Evolutionary conservation across 1,140 invertebrate species (phyloP).

Genomic region (honey bee (Apis mellifera)): Amel_HAv3.1 CM009937.2:987501-988000

Average conservation of each 20-base stretch:
- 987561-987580: slow-evolving; percentile 24
- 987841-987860: slow-evolving; percentile 48
- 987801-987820: slow-evolving; percentile 54
- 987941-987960: too few species aligned
- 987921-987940: background rate
- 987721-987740: slow-evolving; percentile 79
- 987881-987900: slow-evolving; percentile 30
- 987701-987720: slow-evolving; percentile 57
- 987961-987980: background rate
- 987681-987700: slow-evolving; percentile 45
- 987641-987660: slow-evolving; percentile 46
- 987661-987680: slow-evolving; percentile 53
- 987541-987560: slow-evolving; percentile 11
- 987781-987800: slow-evolving; percentile 75
- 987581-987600: slow-evolving; percentile 30
- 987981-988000: background rate
- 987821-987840: slow-evolving; percentile 50
- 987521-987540: too few species aligned
- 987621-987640: slow-evolving; percentile 3
- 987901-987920: slow-evolving; percentile 9
- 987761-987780: slow-evolving; percentile 78
- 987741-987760: slow-evolving; percentile 69
- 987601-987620: background rate
- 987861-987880: slow-evolving; percentile 29
- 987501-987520: too few species aligned